These are phyloP conservation scores for Amia ocellicauda DNA, from an alignment of 2,113 vertebrate species.

Conservation along the genomic window DNA sequence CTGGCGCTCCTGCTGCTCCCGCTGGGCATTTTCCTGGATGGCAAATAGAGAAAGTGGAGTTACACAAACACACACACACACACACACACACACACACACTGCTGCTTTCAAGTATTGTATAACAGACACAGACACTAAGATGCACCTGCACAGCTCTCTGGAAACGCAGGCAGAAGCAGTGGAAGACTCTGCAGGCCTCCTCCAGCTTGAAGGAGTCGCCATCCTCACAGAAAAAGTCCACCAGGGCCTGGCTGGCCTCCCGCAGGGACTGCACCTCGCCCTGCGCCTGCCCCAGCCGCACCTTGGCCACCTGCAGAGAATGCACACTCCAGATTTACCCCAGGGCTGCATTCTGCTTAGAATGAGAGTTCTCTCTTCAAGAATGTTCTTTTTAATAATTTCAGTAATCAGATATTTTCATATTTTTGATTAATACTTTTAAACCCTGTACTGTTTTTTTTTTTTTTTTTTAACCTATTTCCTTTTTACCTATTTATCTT, in stretches of 20 bases:
- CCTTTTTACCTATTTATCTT: too few relatives aligned
- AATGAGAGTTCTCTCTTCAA: too few relatives aligned
- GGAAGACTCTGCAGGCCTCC: constrained; percentile 65
- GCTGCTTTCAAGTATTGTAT: too few relatives aligned
- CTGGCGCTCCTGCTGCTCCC: constrained; percentile 66
- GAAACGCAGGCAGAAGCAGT: constrained; percentile 65
- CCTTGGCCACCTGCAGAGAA: constrained; percentile 52
- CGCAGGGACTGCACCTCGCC: constrained; percentile 60
- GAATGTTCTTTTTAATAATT: too few relatives aligned
- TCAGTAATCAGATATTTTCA: too few relatives aligned
- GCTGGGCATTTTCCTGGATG: constrained; percentile 66
- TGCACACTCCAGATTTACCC: too few relatives aligned
- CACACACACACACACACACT: too few relatives aligned
- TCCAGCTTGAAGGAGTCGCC: constrained; percentile 65
- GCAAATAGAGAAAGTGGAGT: not conserved
- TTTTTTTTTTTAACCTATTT: too few relatives aligned
- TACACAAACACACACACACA: too few relatives aligned
- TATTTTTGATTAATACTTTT: too few relatives aligned
- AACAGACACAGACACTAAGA: not conserved
- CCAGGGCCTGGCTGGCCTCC: constrained; percentile 62
- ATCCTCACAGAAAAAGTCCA: constrained; percentile 74
- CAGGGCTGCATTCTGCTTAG: too few relatives aligned
- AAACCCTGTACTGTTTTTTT: too few relatives aligned
- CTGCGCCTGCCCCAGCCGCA: constrained; percentile 58
- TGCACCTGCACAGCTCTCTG: constrained; percentile 65